Evolutionary conservation across 2,888 invertebrate species (phyloP), one percentile per base, ranked within the genome.

Genomic region (Drosophila melanosoma): DNA sequence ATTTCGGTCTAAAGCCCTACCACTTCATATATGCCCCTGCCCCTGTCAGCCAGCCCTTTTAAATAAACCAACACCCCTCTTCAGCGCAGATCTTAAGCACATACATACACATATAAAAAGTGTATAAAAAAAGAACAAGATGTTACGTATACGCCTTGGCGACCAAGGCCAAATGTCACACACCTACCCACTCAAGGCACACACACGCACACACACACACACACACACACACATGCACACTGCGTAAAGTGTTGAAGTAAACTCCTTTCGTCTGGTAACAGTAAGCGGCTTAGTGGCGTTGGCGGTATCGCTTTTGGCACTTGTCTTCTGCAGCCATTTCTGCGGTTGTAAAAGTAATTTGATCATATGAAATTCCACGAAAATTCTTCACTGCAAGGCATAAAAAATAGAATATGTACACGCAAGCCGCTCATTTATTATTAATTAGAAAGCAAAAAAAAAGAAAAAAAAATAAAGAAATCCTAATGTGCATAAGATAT

Each of bases 221-320:
- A 11, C 17, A 32, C 20, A n/a, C 23, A 26, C 23, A 32, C n/a
- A 23, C 12, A 32, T 45, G 11, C 12, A 53, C 32, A 59, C 38
- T 51, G 61, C 32, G 52, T 49, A 42, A 59, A 52, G 61, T 52
- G 26, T 26, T 49, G 48, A 40, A 56, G 23, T 66, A 66, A 71
- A 73, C 65, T 75, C 77, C 76, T 74, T 69, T 82, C 73, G 61
- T 72, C 72, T 62, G 73, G 70, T 76, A 79, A 71, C 74, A 79
- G 78, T 86, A 86, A 86, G 86, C 86, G 65, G 84, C 89, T 86
- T 86, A 89, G 87, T 72, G 87, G 89, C 83, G 86, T 84, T 73
- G 76, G 67, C 56, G 54, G 68, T 52, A 63, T 66, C 74, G 67
- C 64, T 70, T 56, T 40, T 64, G 74, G 69, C 69, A 66, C 69